These are phyloP conservation scores for Leucophora obtusa DNA, from an alignment of 2,888 invertebrate species.

Conservation along the genomic window DNA sequence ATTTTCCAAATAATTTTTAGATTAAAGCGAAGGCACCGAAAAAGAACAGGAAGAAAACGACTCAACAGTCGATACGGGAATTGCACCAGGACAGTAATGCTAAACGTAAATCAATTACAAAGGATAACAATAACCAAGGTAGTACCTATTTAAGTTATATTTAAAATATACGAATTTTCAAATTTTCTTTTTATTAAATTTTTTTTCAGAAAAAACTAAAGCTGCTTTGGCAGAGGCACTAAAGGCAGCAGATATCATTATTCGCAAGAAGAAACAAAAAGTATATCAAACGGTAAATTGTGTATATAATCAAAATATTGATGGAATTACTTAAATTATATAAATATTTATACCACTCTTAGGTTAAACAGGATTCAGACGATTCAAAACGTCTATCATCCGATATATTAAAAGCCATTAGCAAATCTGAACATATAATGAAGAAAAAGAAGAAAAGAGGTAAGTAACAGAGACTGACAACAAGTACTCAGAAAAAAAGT, in stretches of 20 bases:
- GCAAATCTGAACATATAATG: neutral
- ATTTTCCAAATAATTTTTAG: conserved; percentile 48
- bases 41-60: conserved; percentile 46
- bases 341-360: neutral
- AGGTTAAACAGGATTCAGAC: conserved; percentile 28
- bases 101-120: conserved; percentile 6
- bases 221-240: conserved; percentile 66
- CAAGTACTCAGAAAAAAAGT: no score
- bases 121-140: conserved; percentile 66
- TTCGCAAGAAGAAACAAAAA: conserved; percentile 38
- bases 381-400: conserved; percentile 55
- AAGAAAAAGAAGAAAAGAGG: conserved; percentile 51
- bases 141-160: neutral
- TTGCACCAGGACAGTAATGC: conserved; percentile 9
- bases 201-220: conserved; percentile 67
- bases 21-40: conserved; percentile 62
- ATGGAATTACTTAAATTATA: neutral
- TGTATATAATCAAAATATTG: neutral
- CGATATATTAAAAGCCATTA: conserved; percentile 58
- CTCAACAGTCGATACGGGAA: neutral
- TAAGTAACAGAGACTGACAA: neutral
- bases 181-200: neutral
- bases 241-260: conserved; percentile 62
- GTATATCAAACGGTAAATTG: conserved; percentile 15
- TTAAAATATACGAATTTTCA: neutral